phyloP scores from a whole-genome alignment of 2,113 vertebrate genomes.

The Pteropus alecto region DNA sequence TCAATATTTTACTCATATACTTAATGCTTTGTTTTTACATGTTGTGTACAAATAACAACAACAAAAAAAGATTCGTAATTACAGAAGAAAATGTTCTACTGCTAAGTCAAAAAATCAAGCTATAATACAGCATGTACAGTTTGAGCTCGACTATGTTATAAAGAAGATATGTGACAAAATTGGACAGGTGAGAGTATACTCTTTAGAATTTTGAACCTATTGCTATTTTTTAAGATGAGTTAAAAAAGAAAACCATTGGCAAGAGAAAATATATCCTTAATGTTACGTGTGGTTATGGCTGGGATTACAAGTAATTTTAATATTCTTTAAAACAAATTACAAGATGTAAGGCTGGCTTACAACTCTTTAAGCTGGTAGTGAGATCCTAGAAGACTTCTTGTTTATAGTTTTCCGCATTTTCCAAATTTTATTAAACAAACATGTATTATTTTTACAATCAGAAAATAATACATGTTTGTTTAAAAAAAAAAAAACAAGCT shows the following conservation, averaged over 20 bases:
- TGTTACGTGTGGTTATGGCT: neutral
- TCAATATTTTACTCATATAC: neutral
- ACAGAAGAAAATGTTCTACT: neutral
- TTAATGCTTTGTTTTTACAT: neutral
- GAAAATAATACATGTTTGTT: too few species aligned
- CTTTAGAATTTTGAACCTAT: neutral
- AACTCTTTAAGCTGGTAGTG: neutral
- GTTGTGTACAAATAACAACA: neutral
- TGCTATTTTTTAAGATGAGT: neutral
- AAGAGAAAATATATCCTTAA: neutral
- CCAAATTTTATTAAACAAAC: neutral
- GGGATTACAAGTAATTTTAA: neutral
- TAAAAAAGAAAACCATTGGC: neutral
- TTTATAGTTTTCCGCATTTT: neutral
- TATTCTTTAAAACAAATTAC: neutral
- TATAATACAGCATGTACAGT: accelerated
- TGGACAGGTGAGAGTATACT: neutral
- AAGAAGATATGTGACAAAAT: neutral
- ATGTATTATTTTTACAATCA: neutral
- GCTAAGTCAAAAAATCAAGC: neutral
- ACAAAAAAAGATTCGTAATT: neutral
- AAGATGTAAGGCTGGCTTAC: neutral
- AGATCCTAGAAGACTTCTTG: neutral
- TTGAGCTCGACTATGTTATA: neutral
- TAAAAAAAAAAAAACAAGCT: neutral